Base-by-base conservation (phyloP, 2,888 invertebrate genomes). In the Nebria brevicollis region DNA sequence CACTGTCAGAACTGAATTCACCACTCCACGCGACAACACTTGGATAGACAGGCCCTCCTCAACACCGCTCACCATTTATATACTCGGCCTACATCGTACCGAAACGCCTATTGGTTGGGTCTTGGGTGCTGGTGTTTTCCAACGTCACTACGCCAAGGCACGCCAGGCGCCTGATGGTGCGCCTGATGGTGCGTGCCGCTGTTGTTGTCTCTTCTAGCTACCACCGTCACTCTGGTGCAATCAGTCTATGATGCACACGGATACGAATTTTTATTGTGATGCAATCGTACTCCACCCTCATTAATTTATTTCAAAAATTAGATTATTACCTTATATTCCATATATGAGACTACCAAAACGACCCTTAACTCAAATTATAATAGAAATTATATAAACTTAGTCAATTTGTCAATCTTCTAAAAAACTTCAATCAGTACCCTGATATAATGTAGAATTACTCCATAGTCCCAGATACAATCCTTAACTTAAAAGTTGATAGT, bases 21-120 rank as follows among this genome's bases (percentile, higher is more conserved):
- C 87, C 85, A 87, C 87, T 87, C 88, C 54, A 54, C 84, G 87
- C 86, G 86, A 66, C 86, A 86, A 86, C 86, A 87, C 88, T 86
- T 87, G 70, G 73, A 78, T 72, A 78, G 87, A 88, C 88, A 89
- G 88, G 85, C 87, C 87, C 86, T 87, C 87, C 86, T 86, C 87
- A 85, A 85, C 86, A 86, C 85, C 86, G 87, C 86, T 85, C 85
- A 86, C 84, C 86, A 86, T 88, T 89, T 89, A 87, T 89, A 89
- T 89, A 89, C 86, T 87, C 88, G 88, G 88, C 88, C 88, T 88
- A 88, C 87, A 88, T 88, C 87, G 70, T 26, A 70, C 70, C 86
- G 86, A 86, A 85, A 86, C 87, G 87, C 87, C 88, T 86, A 86
- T 87, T 85, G 86, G 86, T 83, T 82, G 82, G 79, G 77, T 79